These are phyloP conservation scores for Stomatorhinus walkeri DNA, from an alignment of 2,797 vertebrate species.

Conservation along the genomic window DNA sequence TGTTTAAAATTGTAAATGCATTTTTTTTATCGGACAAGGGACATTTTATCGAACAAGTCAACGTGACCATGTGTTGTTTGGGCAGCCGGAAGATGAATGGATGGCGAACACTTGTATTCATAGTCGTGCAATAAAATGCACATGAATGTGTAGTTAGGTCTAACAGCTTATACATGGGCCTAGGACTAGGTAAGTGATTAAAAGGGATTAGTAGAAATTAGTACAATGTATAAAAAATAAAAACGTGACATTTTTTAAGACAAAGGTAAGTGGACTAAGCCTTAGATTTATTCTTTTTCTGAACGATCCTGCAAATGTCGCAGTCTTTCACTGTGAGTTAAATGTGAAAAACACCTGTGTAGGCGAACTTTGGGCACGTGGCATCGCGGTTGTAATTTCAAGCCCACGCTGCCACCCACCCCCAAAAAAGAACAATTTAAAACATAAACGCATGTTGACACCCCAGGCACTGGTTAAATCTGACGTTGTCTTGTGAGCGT, in stretches of 20 bases:
- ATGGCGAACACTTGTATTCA: neutral
- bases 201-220: neutral
- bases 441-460: neutral
- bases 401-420: conserved; percentile 42
- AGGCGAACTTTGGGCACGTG: neutral
- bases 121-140: neutral
- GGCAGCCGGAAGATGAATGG: neutral
- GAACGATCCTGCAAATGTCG: neutral
- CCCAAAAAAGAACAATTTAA: neutral
- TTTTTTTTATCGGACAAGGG: neutral
- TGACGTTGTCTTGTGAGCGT: conserved; percentile 38
- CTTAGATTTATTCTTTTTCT: neutral
- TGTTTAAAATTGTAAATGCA: neutral
- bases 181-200: neutral
- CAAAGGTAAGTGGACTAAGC: neutral
- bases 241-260: neutral
- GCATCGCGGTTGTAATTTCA: neutral
- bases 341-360: conserved; percentile 14
- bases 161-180: neutral
- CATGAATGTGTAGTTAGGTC: neutral
- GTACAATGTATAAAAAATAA: neutral
- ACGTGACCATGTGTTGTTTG: neutral
- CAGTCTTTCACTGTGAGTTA: neutral
- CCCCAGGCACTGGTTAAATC: neutral
- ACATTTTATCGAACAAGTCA: neutral